phyloP scores from a whole-genome alignment of 2,113 vertebrate genomes.

The Tonatia bakeri region DNA sequence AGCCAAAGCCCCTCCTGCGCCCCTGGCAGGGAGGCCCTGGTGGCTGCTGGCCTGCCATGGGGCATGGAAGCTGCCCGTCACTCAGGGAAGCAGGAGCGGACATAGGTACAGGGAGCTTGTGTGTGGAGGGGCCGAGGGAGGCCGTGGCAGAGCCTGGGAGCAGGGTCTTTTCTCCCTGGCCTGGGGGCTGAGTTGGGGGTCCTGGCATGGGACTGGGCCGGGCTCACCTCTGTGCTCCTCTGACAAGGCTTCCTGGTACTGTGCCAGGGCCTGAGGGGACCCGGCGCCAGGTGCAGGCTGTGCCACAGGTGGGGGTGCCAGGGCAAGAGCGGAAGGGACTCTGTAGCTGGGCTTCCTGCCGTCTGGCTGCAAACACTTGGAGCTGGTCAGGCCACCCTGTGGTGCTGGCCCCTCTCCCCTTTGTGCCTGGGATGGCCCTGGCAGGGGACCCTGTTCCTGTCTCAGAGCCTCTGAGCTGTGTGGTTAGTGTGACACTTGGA shows the following conservation, averaged over 20 bases:
- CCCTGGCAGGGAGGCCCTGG: slow-evolving; percentile 37
- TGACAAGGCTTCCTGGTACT: not conserved
- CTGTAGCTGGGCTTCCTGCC: not conserved
- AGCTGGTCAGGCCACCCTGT: not conserved
- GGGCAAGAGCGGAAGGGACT: not conserved
- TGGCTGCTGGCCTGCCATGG: not conserved
- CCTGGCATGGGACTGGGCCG: not conserved
- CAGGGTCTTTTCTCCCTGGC: not conserved
- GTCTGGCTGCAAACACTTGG: not conserved
- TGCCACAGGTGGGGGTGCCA: not conserved
- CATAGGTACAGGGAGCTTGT: not conserved
- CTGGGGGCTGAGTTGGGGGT: not conserved
- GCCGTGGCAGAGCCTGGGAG: not conserved
- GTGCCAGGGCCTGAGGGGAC: not conserved
- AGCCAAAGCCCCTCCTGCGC: not conserved
- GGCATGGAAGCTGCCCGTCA: not conserved
- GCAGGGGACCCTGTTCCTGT: not conserved
- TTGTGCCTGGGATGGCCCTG: not conserved
- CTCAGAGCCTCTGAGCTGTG: not conserved
- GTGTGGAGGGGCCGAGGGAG: not conserved
- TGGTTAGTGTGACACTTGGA: not conserved
- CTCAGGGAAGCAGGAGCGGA: slow-evolving; percentile 20
- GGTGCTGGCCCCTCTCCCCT: not conserved
- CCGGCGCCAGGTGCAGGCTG: not conserved
- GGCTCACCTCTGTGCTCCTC: not conserved